phyloP scores from a whole-genome alignment of 1,140 invertebrate species.

The Manduca sexta region DNA sequence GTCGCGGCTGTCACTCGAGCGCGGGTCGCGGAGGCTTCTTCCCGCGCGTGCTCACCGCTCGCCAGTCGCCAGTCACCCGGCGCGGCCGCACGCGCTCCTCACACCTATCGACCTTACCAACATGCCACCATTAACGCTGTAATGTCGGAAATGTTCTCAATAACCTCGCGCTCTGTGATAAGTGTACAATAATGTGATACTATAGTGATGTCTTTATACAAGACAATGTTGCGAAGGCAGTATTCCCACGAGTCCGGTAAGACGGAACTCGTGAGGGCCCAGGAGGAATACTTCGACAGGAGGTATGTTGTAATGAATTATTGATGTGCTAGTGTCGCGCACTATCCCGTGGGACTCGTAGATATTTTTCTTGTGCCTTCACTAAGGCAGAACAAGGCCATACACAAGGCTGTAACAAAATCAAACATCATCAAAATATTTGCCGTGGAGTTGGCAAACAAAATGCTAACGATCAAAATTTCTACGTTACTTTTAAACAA shows the following conservation, averaged over 20 bases:
- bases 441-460: too few relatives aligned
- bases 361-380: too few relatives aligned
- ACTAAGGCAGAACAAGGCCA: too few relatives aligned
- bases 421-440: too few relatives aligned
- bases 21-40: constrained; percentile 4
- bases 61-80: constrained; percentile 5
- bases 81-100: constrained; percentile 7
- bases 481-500: too few relatives aligned
- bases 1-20: constrained; percentile 26
- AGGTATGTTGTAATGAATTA: constrained; percentile 31
- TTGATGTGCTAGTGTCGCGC: too few relatives aligned
- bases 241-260: constrained; percentile 60
- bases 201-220: constrained; percentile 2
- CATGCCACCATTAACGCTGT: too few relatives aligned
- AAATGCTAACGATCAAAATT: too few relatives aligned
- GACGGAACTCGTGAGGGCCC: constrained; percentile 36
- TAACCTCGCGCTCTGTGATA: too few relatives aligned
- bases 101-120: background rate
- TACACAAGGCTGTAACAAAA: too few relatives aligned
- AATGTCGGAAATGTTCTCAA: too few relatives aligned
- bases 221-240: constrained; percentile 51
- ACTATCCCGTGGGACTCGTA: too few relatives aligned
- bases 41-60: constrained; percentile 8
- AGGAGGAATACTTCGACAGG: constrained; percentile 50
- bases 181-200: background rate